Percentiles rank a stretch among this genome's conserved stretches.
Conservation (phyloP, 2,797 vertebrate genomes). For the Mormyrus proboscirostris region DNA sequence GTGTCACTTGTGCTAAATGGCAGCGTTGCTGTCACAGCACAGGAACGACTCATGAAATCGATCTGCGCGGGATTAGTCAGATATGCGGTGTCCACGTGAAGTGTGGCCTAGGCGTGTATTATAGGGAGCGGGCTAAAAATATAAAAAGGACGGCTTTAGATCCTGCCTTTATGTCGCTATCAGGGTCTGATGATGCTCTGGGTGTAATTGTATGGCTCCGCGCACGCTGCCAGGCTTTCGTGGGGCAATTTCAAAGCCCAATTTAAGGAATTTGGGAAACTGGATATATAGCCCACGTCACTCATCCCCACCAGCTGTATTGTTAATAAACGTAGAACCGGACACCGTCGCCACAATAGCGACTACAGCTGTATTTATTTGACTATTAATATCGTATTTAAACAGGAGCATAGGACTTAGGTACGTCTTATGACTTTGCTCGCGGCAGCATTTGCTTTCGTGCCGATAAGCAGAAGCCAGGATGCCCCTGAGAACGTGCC, state of each 20-base stretch:
- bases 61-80: background rate
- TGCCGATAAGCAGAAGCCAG: constrained; percentile 33
- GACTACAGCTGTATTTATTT: background rate
- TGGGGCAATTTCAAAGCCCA: background rate
- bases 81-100: background rate
- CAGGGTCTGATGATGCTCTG: background rate
- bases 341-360: no score
- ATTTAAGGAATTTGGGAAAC: background rate
- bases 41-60: constrained; percentile 12
- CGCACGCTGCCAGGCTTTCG: background rate
- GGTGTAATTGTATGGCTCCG: background rate
- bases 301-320: background rate
- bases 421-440: background rate
- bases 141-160: background rate
- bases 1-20: constrained; percentile 2
- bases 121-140: constrained; percentile 18
- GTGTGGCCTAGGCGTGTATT: background rate
- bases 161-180: background rate
- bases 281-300: background rate
- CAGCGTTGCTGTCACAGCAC: background rate
- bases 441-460: background rate
- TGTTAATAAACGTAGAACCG: background rate
- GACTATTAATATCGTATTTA: background rate
- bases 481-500: constrained; percentile 27
- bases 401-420: background rate